phyloP scores from a whole-genome alignment of 2,113 vertebrate species.

The Tylochromis polylepis region DNA sequence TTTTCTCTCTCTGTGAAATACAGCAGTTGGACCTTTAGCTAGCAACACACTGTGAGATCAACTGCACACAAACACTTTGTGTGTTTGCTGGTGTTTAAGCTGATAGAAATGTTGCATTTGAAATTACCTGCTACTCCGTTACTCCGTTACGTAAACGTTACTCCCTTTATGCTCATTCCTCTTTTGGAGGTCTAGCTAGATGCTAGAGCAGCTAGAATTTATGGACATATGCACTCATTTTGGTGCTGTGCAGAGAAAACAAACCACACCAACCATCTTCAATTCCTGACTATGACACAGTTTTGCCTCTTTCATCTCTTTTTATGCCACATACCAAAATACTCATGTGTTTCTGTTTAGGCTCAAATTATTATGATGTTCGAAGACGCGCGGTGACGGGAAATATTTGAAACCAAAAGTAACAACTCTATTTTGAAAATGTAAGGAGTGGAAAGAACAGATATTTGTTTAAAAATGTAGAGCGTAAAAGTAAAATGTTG shows the following conservation, averaged over 20 bases:
- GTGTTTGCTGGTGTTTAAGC: not conserved
- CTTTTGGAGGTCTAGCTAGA: not conserved
- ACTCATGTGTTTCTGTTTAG: not conserved
- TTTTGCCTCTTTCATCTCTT: not conserved
- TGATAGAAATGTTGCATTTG: not conserved
- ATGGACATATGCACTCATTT: not conserved
- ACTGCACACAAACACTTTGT: not conserved
- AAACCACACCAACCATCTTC: not conserved
- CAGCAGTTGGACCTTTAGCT: rapidly evolving
- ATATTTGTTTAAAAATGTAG: not conserved
- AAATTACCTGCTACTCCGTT: not conserved
- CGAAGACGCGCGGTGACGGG: rapidly evolving
- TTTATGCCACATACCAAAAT: not conserved
- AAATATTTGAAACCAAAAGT: too few relatives aligned
- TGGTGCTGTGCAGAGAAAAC: not conserved
- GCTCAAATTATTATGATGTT: not conserved
- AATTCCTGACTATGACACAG: rapidly evolving
- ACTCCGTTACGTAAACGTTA: too few relatives aligned
- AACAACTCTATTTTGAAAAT: not conserved
- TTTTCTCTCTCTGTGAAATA: not conserved
- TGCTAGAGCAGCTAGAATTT: not conserved
- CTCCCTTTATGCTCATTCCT: not conserved
- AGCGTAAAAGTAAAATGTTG: not conserved
- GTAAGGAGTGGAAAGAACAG: not conserved
- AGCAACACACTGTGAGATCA: not conserved